Evolutionary conservation across 1,140 invertebrate genomes (phyloP).

Genomic region (Platorchestia sp.): DNA sequence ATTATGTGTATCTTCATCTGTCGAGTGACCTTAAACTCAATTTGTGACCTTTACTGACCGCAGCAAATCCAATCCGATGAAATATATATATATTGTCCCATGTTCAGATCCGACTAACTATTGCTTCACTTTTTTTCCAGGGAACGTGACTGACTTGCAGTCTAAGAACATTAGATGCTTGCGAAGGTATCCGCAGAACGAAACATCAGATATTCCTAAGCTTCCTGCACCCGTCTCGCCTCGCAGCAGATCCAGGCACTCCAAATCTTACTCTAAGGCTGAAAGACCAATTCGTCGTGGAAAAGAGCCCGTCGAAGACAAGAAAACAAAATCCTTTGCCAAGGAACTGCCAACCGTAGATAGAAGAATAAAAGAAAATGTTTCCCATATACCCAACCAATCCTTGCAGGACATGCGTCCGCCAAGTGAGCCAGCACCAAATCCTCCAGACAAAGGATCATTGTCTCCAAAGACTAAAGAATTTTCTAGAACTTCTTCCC

Average conservation of each 20-base stretch:
- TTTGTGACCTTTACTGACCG: too few species aligned
- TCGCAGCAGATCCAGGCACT: slow-evolving; percentile 33
- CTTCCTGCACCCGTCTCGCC: slow-evolving; percentile 21
- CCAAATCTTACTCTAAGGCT: neutral
- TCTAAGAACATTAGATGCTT: slow-evolving; percentile 33
- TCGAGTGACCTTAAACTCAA: too few species aligned
- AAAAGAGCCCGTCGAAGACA: neutral
- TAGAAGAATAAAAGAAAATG: slow-evolving; percentile 27
- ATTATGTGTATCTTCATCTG: neutral
- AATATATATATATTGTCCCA: neutral
- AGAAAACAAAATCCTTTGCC: slow-evolving; percentile 27
- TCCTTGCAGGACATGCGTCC: slow-evolving; percentile 10
- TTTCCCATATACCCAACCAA: neutral
- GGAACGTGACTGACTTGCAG: neutral
- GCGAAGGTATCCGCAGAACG: neutral
- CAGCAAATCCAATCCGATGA: neutral
- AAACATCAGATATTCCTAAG: slow-evolving; percentile 20
- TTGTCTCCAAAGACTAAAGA: neutral
- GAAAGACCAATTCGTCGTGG: slow-evolving; percentile 3
- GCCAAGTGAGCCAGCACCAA: neutral
- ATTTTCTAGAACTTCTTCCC: neutral
- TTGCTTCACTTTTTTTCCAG: neutral
- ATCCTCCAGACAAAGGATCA: neutral
- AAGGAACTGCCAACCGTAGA: neutral
- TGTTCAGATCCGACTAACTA: neutral